Base-by-base conservation (phyloP, 2,113 vertebrate genomes). In the Bufo bufo region DNA sequence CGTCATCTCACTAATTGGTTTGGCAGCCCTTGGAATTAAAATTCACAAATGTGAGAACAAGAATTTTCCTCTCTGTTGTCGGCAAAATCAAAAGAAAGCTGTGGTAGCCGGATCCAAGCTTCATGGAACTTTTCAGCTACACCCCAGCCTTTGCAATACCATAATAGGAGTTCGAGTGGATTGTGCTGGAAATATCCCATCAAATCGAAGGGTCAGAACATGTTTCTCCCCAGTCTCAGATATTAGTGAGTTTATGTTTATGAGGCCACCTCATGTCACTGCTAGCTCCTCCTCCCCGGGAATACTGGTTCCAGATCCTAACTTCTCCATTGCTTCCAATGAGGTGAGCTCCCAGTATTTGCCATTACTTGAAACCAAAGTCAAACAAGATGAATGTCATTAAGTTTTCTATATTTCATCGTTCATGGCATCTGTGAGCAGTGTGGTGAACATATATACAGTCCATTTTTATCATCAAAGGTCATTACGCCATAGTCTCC, bases 171-270 rank as follows among this genome's bases (percentile, higher is more conserved):
- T 94, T 77, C 92, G 91, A 87, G 93, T 94, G 89, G 93, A 91
- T 4, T 90, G 92, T 84, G 92, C 92, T 85, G 96, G 95, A 90
- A 94, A 95, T 91, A 93, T 94, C 49, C 91, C 96, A 82, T 95
- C 95, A 0, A 96, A 95, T 63, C 92, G 91, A 0, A 92, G 92
- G 0, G 96, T 96, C 92, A 94, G 96, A 89, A 96, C 96, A 77
- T 96, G 94, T 87, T 94, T 96, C 90, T 97, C 96, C 72, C 95
- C 95, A 0, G 94, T 95, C 90, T 96, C 96, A 61, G 95, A 96
- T 91, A 95, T 95, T 94, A 96, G 96, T 90, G 96, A 96, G 86
- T 95, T 97, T 92, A 94, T 95, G 87, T 92, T 97, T 90, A 93
- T 96, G 88, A 96, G 95, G 84, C 95, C 96, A 88, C 92, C 91